Base-by-base conservation (phyloP, 2,113 vertebrate species). In the Dicaeum eximium region DNA sequence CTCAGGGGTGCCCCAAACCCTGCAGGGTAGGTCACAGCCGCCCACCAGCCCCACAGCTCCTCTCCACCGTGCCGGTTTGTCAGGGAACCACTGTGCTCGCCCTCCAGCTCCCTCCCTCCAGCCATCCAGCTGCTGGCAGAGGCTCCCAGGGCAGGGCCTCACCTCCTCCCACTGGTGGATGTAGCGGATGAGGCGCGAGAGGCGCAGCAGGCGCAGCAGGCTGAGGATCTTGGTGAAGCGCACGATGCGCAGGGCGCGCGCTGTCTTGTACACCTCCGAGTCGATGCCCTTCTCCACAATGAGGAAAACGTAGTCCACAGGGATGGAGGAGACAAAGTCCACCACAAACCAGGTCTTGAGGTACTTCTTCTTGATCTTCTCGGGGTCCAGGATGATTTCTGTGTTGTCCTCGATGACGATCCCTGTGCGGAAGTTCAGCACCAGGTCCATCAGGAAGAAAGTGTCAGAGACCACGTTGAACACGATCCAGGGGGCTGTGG, bases 81-180 rank as follows among this genome's bases (percentile, higher is more conserved):
- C 16, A 7, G 33, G 60, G 45, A 80, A 19, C 28, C 7, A 1
- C 30, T 2, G 2, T 0, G 3, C 70, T 31, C 0, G 0, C 13
- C 7, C 23, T 35, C 54, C 70, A 5, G 44, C 31, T 58, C 22
- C 69, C 22, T 37, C 45, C 15, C 51, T 35, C 11, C 64, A 47
- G 30, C 21, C 67, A 37, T 6, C 15, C 67, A 37, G 51, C 60
- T 13, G 38, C 45, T 45, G 33, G 30, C 27, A 10, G 45, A 11
- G 8, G 4, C 37, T 44, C 31, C 66, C 16, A 10, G 2, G 7
- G 62, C 62, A 31, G 44, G 13, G 12, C 24, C 98, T 98, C 97
- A 99, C 99, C 99, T 99, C 99, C 96, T 99, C 99, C 99, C 99
- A 99, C 93, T 99, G 99, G 96, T 99, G 99, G 92, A 99, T 99